These are phyloP conservation scores for Drosophila littoralis DNA, from an alignment of 1,140 invertebrate genomes.

Conservation along the genomic window DNA sequence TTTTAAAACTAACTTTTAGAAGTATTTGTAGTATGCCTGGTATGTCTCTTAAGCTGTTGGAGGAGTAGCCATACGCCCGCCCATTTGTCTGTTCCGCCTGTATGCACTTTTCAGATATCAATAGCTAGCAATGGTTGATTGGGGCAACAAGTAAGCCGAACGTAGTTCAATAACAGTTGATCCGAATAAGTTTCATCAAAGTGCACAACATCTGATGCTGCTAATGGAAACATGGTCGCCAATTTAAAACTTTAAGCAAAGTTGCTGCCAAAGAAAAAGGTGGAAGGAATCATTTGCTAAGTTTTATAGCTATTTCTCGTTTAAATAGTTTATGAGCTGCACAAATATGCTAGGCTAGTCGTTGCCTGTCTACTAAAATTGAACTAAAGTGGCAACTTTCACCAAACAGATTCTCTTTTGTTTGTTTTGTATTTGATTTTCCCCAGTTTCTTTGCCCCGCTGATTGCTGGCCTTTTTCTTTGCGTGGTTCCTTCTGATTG, in stretches of 20 bases:
- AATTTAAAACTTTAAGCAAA: conserved; percentile 1
- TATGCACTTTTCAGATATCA: background rate
- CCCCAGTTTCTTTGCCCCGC: background rate
- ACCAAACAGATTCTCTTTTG: background rate
- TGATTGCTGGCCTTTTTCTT: background rate
- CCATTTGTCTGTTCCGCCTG: background rate
- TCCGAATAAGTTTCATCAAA: background rate
- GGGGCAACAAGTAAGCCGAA: background rate
- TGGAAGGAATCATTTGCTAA: background rate
- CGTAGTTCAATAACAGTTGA: background rate
- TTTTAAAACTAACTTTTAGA: no score
- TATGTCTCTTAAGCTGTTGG: background rate
- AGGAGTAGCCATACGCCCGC: background rate
- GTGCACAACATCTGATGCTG: background rate
- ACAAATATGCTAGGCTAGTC: background rate
- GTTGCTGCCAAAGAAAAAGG: background rate
- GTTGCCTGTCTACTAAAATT: no score
- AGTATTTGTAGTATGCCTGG: background rate
- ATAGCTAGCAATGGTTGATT: background rate
- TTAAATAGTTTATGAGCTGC: conserved; percentile 6
- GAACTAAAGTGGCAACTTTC: background rate
- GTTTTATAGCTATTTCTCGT: conserved; percentile 1
- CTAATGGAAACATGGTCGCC: background rate
- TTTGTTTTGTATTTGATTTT: conserved; percentile 7
- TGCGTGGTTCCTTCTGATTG: conserved; percentile 37